Evolutionary conservation across 2,888 invertebrate species (phyloP).

Genomic region (Perdita meconis): DNA sequence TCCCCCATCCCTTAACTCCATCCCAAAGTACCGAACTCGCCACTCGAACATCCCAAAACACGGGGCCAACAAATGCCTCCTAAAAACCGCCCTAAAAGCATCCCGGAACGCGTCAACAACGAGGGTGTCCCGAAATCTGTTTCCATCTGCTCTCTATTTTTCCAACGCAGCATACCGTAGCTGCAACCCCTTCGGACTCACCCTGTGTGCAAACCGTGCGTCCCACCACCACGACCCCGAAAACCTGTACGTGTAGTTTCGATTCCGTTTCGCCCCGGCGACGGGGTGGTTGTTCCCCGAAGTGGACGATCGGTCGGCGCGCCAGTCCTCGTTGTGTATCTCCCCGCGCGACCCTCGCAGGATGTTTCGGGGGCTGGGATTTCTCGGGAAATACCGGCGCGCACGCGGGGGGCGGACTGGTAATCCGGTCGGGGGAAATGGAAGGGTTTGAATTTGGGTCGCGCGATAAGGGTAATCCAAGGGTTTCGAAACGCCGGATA

Average conservation of each 20-base stretch:
- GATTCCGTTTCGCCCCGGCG: background rate
- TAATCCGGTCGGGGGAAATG: slow-evolving; percentile 62
- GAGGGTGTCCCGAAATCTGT: no score
- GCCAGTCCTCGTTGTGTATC: slow-evolving; percentile 34
- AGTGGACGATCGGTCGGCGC: background rate
- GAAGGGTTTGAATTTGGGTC: slow-evolving; percentile 68
- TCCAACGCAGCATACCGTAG: no score
- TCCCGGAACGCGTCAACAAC: no score
- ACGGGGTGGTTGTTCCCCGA: background rate
- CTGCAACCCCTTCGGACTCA: no score
- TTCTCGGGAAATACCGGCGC: slow-evolving; percentile 63
- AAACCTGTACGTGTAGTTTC: background rate
- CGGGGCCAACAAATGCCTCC: no score
- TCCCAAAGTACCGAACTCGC: no score
- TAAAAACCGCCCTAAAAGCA: no score
- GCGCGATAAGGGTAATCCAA: slow-evolving; percentile 77
- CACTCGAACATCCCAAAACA: no score
- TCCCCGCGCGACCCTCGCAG: slow-evolving; percentile 62
- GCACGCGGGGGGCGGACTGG: slow-evolving; percentile 49
- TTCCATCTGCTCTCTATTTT: no score
- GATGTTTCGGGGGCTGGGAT: slow-evolving; percentile 69
- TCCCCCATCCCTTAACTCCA: no score
- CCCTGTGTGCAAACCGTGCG: no score
- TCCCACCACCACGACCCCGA: background rate
- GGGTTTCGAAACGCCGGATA: slow-evolving; percentile 73